Evolutionary conservation across 2,113 vertebrate genomes (phyloP), one percentile per base, ranked within the genome.

Genomic region (Azemiops feae): DNA sequence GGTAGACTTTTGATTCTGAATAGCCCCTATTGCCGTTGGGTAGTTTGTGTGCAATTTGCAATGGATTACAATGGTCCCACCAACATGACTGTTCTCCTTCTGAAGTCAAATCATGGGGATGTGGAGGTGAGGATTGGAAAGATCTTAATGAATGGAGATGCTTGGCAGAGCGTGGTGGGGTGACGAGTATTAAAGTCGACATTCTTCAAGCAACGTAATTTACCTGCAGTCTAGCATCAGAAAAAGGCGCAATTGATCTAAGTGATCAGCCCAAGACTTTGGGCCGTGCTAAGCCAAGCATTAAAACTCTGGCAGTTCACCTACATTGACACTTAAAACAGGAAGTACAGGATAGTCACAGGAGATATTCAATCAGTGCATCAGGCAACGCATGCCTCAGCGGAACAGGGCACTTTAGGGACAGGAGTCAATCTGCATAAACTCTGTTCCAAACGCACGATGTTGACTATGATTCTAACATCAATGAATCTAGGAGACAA

Each of bases 231-330:
- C 58, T 91, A 81, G 55, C 54, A 52, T 47, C 1, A 23, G 0
- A 14, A 0, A 0, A 10, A 54, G 23, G 1, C 8, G 22, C 5
- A 14, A 50, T 0, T 81, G 34, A 81, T 43, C 34, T 0, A 12
- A 58, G 14, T 0, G 4, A 87, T 25, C 50, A 74, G 10, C 53
- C 18, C 39, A 16, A 10, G 5, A n/a, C 0, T 0, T 0, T 0
- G 1, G 0, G 3, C 60, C 58, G 4, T n/a, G 10, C 50, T 18
- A 85, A 89, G 34, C 50, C 7, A 43, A 58, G 7, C 2, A 30
- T 27, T 7, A 50, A 20, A 47, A 57, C 8, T 10, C 47, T 3
- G 0, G 11, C 12, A 47, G 54, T 85, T 85, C 88, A 85, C 3
- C 5, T 57, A 55, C 18, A 9, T 7, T 2, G 0, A 25, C 53